Base-by-base conservation (phyloP, 2,888 invertebrate species). In the Ochropleura plecta region DNA sequence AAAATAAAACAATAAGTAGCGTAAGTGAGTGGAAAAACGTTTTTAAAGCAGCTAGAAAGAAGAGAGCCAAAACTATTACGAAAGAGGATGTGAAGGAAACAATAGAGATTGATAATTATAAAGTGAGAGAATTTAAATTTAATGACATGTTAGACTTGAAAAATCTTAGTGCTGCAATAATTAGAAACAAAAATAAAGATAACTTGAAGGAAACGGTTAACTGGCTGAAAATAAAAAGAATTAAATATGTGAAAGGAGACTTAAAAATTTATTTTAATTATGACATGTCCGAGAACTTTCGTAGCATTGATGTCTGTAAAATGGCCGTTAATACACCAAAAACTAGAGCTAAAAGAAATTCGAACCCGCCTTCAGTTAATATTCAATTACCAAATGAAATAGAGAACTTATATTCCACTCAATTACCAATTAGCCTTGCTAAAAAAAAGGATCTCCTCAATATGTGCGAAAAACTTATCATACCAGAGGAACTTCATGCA, bases 1-100 rank as follows among this genome's bases (percentile, higher is more conserved):
- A 69, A 70, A 73, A 76, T 63, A 70, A 71, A 12, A 64, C 72
- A 55, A 74, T 70, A 49, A 71, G 60, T 71, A 71, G 71, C 71
- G 71, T 78, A 30, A 70, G 64, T 63, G 70, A 74, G 57, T 74
- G 74, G 67, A 60, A 60, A 60, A 60, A 60, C 30, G 16, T 59
- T 40, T 57, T 30, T 40, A 59, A 14, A 59, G 59, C 59, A 30
- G 59, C 59, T 40, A 57, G 57, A 57, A 57, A 57, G 20, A 57
- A 57, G 20, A 57, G 57, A 20, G 20, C 20, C 3, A 57, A 30
- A 57, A 57, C 57, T 57, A 20, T 57, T 30, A 57, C 14, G 57
- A 57, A 57, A 20, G 55, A 30, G 6, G 57, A 57, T 12, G 57
- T 30, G 14, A 57, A 30, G 14, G 6, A 57, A 30, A 16, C 59